Evolutionary conservation across 2,113 vertebrate genomes (phyloP).

Genomic region (Oncorhynchus clarkii): DNA sequence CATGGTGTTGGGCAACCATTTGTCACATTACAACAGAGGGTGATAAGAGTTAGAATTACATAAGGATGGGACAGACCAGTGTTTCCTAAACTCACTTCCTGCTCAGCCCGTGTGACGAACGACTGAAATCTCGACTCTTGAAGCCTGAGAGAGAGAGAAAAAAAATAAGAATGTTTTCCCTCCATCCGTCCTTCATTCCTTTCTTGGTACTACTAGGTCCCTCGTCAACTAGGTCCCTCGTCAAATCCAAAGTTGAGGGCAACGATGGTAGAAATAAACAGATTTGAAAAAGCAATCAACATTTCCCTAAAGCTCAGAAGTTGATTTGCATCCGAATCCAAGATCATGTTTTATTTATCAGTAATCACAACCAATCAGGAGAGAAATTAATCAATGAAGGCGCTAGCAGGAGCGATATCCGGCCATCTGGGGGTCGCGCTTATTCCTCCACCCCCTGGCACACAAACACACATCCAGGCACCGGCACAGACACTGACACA

Average conservation of each 20-base stretch:
- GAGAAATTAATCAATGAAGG: conserved; percentile 87
- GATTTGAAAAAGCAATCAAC: conserved; percentile 81
- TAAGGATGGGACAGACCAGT: not conserved
- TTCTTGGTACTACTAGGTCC: conserved; percentile 9
- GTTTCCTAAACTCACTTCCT: not conserved
- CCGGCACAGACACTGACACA: not conserved
- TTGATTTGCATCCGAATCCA: conserved; percentile 80
- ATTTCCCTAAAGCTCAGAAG: conserved; percentile 71
- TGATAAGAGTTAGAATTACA: not conserved
- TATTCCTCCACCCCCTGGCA: conserved; percentile 54
- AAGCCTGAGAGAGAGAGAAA: conserved; percentile 40
- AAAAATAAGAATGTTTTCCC: conserved; percentile 9
- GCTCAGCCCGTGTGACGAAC: not conserved
- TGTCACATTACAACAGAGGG: not conserved
- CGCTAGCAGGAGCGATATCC: conserved; percentile 77
- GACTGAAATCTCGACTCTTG: conserved; percentile 15
- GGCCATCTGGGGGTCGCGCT: conserved; percentile 87
- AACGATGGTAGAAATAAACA: conserved; percentile 75
- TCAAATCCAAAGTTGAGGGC: conserved; percentile 69
- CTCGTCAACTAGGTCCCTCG: conserved; percentile 47
- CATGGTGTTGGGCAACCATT: not conserved
- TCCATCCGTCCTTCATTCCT: no score
- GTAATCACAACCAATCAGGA: conserved; percentile 87
- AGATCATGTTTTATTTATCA: conserved; percentile 87
- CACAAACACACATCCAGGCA: not conserved